phyloP scores from a whole-genome alignment of 2,888 invertebrate species.

The Stegana nigrithorax region DNA sequence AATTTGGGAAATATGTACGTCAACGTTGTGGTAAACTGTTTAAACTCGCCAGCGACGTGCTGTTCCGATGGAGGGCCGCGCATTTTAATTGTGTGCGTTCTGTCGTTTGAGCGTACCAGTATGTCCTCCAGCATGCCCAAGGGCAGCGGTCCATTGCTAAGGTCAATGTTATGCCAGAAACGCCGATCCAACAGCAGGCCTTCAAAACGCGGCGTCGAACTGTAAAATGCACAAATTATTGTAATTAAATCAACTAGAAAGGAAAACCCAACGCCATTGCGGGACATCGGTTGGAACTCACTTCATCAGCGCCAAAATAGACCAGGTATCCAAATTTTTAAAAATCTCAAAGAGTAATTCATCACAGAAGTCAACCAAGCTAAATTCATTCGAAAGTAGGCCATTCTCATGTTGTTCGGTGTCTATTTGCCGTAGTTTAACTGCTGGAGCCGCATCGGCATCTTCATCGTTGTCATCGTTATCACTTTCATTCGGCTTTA shows the following conservation, averaged over 20 bases:
- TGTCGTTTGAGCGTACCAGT: slow-evolving; percentile 56
- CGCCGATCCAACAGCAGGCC: slow-evolving; percentile 61
- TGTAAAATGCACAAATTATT: slow-evolving; percentile 31
- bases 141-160: slow-evolving; percentile 54
- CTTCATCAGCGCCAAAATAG: slow-evolving; percentile 62
- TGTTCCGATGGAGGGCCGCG: slow-evolving; percentile 58
- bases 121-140: slow-evolving; percentile 56
- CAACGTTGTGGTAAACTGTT: slow-evolving; percentile 56
- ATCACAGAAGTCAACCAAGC: slow-evolving; percentile 59
- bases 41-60: slow-evolving; percentile 54
- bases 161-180: slow-evolving; percentile 65
- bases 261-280: too few relatives aligned
- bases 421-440: slow-evolving; percentile 13
- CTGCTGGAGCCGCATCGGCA: not conserved
- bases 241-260: not conserved
- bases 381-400: slow-evolving; percentile 32
- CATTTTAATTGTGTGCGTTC: slow-evolving; percentile 61
- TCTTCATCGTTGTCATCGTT: not conserved
- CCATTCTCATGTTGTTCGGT: too few relatives aligned
- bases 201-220: slow-evolving; percentile 63
- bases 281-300: too few relatives aligned
- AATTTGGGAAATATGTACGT: slow-evolving; percentile 51
- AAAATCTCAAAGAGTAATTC: slow-evolving; percentile 66
- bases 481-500: not conserved
- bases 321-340: slow-evolving; percentile 61